Base-by-base conservation (phyloP, 2,888 invertebrate species). In the Dryobotodes eremita region DNA sequence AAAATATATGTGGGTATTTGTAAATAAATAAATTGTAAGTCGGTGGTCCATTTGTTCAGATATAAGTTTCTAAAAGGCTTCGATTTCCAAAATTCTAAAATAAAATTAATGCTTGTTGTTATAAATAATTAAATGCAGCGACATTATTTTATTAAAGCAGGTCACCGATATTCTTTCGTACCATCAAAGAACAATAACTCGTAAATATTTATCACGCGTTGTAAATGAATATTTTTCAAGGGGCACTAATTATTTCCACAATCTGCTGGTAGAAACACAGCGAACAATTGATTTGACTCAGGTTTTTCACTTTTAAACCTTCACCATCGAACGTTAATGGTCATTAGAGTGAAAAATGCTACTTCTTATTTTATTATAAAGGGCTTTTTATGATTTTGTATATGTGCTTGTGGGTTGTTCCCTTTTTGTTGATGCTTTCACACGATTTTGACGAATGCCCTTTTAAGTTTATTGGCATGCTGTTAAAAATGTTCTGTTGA, bases 161-260 rank as follows among this genome's bases (percentile, higher is more conserved):
- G 87, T 94, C 95, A 92, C 92, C 83, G 88, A 76, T 88, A 92
- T 88, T 91, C 92, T 92, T 92, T 89, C 92, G 71, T 89, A 68
- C 87, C 90, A 90, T 90, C 90, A 86, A 89, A 82, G 94, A 96
- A 97, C 96, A 97, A 97, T 96, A 94, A 95, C 95, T 96, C 96
- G 95, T 97, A 97, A 97, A 97, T 91, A 93, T 96, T 96, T 97
- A 97, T 95, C 95, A 95, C 95, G 94, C 95, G 94, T 95, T 94
- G 93, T 95, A 95, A 96, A 96, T 95, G 94, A 94, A 93, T 90
- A 95, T 96, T 96, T 96, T 96, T 96, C 93, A 95, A 94, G 93
- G 92, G 93, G 93, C 94, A 95, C 95, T 96, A 96, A 96, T 96
- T 96, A 96, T 96, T 96, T 95, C 93, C 93, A 95, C 95, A 94